Conservation (phyloP, 2,797 vertebrate species). For the Momotus momota region DNA sequence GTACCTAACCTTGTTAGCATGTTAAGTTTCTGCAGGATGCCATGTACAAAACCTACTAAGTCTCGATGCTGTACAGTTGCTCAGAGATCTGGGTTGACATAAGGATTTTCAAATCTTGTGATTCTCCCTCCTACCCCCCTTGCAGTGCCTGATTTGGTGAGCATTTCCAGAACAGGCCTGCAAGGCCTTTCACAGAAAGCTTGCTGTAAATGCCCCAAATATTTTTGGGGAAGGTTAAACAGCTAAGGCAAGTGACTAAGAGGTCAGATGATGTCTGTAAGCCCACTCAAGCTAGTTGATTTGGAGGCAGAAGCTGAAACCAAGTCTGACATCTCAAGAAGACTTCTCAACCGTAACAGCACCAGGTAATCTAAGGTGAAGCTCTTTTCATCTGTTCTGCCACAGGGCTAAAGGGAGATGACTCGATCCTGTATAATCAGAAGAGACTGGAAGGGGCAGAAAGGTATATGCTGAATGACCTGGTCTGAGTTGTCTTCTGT, state of each 20-base stretch:
- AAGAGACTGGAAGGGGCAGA: background rate
- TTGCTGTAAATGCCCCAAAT: background rate
- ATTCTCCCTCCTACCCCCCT: background rate
- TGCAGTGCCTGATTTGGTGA: background rate
- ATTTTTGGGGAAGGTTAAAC: background rate
- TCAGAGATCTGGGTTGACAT: background rate
- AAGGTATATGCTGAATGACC: background rate
- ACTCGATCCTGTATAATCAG: background rate
- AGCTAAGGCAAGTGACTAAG: background rate
- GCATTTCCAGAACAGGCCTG: background rate
- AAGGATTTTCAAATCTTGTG: background rate
- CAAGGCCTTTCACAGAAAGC: background rate
- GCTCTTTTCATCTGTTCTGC: background rate
- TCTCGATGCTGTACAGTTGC: background rate
- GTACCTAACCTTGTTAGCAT: background rate
- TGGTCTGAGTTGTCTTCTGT: background rate
- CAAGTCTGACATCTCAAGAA: background rate
- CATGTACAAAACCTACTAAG: background rate
- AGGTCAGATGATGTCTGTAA: background rate
- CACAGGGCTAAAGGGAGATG: accelerated
- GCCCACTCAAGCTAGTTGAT: accelerated
- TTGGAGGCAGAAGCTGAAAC: background rate
- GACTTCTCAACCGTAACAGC: background rate
- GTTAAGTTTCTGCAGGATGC: background rate
- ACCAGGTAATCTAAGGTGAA: background rate